A percentile compares a stretch with the other conserved stretches of the same genome.
Conservation (phyloP, 2,888 invertebrate species). For the Thyatira batis region DNA sequence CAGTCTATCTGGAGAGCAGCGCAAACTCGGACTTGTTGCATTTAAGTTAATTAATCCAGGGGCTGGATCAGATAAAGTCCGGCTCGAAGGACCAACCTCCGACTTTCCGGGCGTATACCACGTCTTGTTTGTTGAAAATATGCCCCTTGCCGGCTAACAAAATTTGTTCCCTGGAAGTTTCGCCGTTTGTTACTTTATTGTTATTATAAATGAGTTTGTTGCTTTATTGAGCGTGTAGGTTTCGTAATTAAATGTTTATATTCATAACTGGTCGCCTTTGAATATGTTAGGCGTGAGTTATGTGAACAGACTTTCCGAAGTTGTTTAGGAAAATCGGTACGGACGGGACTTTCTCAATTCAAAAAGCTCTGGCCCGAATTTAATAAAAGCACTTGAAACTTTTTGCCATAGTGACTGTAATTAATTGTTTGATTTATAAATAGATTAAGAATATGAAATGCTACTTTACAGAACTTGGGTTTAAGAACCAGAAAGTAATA, state of each 20-base stretch:
- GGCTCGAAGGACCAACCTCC: constrained; percentile 53
- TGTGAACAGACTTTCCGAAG: background rate
- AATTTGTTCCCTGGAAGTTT: constrained; percentile 23
- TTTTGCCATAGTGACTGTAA: background rate
- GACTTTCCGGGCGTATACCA: constrained; percentile 29
- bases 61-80: constrained; percentile 72
- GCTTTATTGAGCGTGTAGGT: background rate
- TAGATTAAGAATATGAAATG: background rate
- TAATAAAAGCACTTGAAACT: background rate
- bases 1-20: constrained; percentile 70
- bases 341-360: background rate
- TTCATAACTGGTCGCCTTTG: constrained; percentile 1
- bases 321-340: background rate
- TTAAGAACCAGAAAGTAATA: background rate
- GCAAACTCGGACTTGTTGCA: constrained; percentile 80
- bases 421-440: background rate
- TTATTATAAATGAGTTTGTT: constrained; percentile 3
- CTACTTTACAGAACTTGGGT: background rate
- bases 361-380: background rate
- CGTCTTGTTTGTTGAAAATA: constrained; percentile 34
- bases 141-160: constrained; percentile 17
- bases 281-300: background rate
- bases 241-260: background rate
- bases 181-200: constrained; percentile 15
- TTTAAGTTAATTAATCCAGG: constrained; percentile 79